Base-by-base conservation (phyloP, 2,113 vertebrate genomes). In the Lophotis ruficrista region DNA sequence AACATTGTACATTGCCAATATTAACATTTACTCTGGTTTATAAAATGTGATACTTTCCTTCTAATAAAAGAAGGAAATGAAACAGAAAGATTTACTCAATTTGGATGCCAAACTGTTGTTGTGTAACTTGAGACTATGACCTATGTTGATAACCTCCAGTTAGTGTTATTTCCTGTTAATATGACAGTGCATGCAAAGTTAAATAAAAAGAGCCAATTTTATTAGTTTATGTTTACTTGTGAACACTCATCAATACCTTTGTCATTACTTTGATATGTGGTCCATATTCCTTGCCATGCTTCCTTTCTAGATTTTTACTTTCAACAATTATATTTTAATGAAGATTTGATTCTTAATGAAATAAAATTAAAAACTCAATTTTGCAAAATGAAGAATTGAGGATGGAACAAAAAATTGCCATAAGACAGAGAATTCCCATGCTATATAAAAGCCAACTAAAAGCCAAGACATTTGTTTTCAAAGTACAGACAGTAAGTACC, bases 91-190 rank as follows among this genome's bases (percentile, higher is more conserved):
- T 92, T 91, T 95, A 95, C 94, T 96, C 92, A 27, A 3, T 92
- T 92, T 88, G 83, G 83, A 94, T 90, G 83, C 50, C 86, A 84
- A 88, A 96, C 47, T 76, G 69, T 92, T 56, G 22, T 90, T 78
- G 61, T 93, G 89, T 91, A 95, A 87, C 87, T 90, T 95, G 89
- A 90, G 90, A 93, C 89, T 91, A 93, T 51, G 93, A 95, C 94
- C 95, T 81, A 53, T 50, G 87, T 64, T 24, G 91, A 95, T 93
- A 94, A 91, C 73, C 85, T 95, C 71, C 61, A 80, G 47, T 81
- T 75, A 93, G 69, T 87, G 92, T 76, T 90, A 93, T 83, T 97
- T 97, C 93, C 91, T 83, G 79, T 78, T 91, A 92, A 68, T 70
- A 82, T 79, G 64, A 87, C 50, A 93, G 80, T 73, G 33, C 61